These are phyloP conservation scores for Zapus hudsonius DNA, from an alignment of 2,113 vertebrate species.

Conservation along the genomic window DNA sequence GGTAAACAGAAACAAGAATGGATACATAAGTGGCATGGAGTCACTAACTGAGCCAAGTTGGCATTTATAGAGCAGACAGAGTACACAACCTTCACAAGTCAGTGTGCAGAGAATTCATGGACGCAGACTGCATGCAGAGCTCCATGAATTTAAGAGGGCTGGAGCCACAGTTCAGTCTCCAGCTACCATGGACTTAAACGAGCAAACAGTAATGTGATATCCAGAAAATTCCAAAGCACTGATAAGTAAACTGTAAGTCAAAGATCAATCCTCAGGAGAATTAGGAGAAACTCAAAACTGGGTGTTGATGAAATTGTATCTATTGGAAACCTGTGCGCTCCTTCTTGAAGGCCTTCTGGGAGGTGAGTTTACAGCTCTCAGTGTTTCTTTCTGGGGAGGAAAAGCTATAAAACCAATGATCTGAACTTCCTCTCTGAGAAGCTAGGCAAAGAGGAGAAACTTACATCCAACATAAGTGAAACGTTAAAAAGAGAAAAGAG, in stretches of 20 bases:
- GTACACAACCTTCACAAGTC: neutral
- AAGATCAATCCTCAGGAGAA: conserved; percentile 31
- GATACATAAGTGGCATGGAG: neutral
- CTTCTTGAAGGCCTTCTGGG: neutral
- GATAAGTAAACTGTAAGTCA: neutral
- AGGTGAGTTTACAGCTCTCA: neutral
- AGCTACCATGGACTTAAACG: neutral
- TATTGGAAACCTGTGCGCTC: neutral
- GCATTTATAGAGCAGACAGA: neutral
- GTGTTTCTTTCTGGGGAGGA: neutral
- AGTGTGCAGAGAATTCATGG: neutral
- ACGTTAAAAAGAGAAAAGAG: neutral
- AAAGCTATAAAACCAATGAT: conserved; percentile 6
- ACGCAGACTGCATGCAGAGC: neutral
- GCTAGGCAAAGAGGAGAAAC: neutral
- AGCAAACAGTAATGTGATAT: neutral
- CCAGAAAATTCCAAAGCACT: neutral
- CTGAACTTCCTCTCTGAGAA: neutral
- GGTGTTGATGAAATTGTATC: neutral
- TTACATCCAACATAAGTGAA: conserved; percentile 19
- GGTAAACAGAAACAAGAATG: neutral
- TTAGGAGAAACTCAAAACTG: conserved; percentile 21
- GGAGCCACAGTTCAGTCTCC: neutral
- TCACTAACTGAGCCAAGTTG: neutral
- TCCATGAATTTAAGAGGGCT: neutral